phyloP scores from a whole-genome alignment of 2,888 invertebrate species.

The Willowsia nigromaculata region DNA sequence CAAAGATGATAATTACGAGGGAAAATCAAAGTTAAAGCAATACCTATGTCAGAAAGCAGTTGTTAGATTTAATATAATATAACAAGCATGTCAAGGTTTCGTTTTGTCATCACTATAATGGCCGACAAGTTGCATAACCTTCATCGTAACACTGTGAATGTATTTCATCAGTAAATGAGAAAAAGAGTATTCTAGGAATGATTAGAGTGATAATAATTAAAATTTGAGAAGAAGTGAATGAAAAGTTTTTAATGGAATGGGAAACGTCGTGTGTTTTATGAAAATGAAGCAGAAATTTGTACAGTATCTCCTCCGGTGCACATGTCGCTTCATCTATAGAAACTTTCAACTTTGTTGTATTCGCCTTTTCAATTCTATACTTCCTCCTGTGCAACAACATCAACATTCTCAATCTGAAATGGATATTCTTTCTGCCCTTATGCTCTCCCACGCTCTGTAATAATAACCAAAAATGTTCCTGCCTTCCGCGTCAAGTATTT shows the following conservation, averaged over 20 bases:
- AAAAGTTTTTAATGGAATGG: neutral
- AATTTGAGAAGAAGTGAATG: neutral
- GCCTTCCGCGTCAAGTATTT: slow-evolving; percentile 52
- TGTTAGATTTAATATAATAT: neutral
- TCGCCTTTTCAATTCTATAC: neutral
- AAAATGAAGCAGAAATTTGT: neutral
- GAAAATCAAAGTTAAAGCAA: neutral
- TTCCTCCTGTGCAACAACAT: neutral
- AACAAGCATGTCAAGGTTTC: neutral
- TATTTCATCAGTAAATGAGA: slow-evolving; percentile 8
- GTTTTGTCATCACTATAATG: neutral
- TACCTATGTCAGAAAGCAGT: no score
- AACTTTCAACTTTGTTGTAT: neutral
- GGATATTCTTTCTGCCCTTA: neutral
- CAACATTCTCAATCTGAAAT: neutral
- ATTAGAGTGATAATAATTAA: slow-evolving; percentile 36
- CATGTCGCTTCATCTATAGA: neutral
- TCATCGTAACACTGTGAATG: neutral
- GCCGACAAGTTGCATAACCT: neutral
- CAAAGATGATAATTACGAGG: neutral
- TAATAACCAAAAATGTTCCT: neutral
- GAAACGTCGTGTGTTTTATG: neutral
- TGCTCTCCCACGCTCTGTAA: neutral
- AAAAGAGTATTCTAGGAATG: neutral
- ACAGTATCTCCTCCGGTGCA: neutral